Base-by-base conservation (phyloP, 2,113 vertebrate species). In the Scophthalmus maximus region DNA sequence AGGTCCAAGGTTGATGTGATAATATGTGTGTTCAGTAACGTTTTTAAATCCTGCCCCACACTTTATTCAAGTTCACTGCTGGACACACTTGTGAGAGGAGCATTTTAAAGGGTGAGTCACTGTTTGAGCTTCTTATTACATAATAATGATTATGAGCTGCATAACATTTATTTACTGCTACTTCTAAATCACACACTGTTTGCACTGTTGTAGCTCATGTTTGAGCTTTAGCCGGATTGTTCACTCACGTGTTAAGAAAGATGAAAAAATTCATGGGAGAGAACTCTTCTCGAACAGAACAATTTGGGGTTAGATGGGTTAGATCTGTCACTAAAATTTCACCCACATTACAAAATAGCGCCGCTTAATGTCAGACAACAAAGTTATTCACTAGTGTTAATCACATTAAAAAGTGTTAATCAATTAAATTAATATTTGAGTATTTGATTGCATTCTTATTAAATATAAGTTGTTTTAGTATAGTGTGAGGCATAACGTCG, bases 1-100 rank as follows among this genome's bases (percentile, higher is more conserved):
- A 87, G 56, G 85, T 91, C 78, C 90, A 93, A 91, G 90, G 92
- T 89, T 89, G 51, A 83, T 79, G 78, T 85, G 87, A 89, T 88
- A 75, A 73, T 65, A 52, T 1, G 4, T 69, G 68, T 60, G 68
- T 83, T 83, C 52, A 53, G 49, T 59, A 55, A 78, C 61, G n/a
- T 32, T 38, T 75, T 50, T n/a, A 53, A 73, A 20, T 58, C 25
- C 22, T 11, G 23, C 27, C 52, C 15, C 52, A 58, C 27, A n/a
- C 25, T 76, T 29, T n/a, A 30, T 38, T 5, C 20, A 40, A 20
- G 42, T 49, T 58, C 49, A 44, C 51, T 64, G 67, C 55, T n/a
- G 20, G 46, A 68, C 30, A 68, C 51, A 8, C 51, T 47, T 11
- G n/a, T 12, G 36, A 58, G 63, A 58, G 63, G 34, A 80, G 30